Evolutionary conservation across 2,888 invertebrate genomes (phyloP).

Genomic region (Caenorhabditis sp.): DNA sequence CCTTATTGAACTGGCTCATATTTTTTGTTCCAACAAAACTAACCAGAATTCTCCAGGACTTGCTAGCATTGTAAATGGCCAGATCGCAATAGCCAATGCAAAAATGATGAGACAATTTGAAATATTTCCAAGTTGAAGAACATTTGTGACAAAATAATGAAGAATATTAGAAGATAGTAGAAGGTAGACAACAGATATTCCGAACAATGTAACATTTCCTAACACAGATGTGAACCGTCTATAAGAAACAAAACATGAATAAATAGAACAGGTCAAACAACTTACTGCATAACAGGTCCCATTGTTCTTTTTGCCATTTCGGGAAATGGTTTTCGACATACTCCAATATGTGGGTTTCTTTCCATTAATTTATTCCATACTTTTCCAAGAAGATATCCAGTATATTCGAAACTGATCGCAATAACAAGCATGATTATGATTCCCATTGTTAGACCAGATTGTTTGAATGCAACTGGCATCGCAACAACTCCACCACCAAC

Average conservation of each 20-base stretch:
- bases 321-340: slow-evolving; percentile 68
- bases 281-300: slow-evolving; percentile 55
- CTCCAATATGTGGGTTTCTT: slow-evolving; percentile 52
- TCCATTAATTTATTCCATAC: slow-evolving; percentile 67
- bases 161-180: slow-evolving; percentile 67
- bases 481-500: slow-evolving; percentile 70
- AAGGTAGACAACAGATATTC: slow-evolving; percentile 67
- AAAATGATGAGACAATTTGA: slow-evolving; percentile 32
- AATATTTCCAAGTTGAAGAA: slow-evolving; percentile 16
- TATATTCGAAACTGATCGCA: slow-evolving; percentile 64
- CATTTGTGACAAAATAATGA: slow-evolving; percentile 54
- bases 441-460: slow-evolving; percentile 58
- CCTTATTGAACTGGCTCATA: background rate
- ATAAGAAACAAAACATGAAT: too few species aligned
- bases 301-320: slow-evolving; percentile 68
- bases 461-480: slow-evolving; percentile 66
- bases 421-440: slow-evolving; percentile 56
- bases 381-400: slow-evolving; percentile 66
- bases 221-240: slow-evolving; percentile 58
- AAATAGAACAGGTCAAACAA: too few species aligned
- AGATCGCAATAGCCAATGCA: slow-evolving; percentile 49
- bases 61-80: slow-evolving; percentile 66
- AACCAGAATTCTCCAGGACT: slow-evolving; percentile 70
- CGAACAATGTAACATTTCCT: slow-evolving; percentile 62
- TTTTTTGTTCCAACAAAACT: slow-evolving; percentile 5